phyloP scores from a whole-genome alignment of 2,797 vertebrate genomes.

The Fistularia commersonii region DNA sequence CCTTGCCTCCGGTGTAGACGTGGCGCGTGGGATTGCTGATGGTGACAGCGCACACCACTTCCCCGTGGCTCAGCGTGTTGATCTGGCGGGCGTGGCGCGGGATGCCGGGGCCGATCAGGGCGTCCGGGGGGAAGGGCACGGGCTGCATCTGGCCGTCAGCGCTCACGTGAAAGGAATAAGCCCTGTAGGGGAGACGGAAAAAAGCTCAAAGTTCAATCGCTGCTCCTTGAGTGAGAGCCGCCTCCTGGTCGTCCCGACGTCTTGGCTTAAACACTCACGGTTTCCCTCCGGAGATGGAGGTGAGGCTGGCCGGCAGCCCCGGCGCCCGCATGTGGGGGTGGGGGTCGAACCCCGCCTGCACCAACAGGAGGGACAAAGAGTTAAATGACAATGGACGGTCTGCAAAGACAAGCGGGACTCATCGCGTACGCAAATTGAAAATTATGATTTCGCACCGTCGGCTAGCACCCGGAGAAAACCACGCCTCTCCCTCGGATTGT shows the following conservation, averaged over 20 bases:
- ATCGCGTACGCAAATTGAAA: conserved; percentile 44
- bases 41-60: conserved; percentile 90
- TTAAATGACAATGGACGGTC: conserved; percentile 29
- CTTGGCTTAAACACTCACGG: conserved; percentile 80
- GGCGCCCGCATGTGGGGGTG: conserved; percentile 91
- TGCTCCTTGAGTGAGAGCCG: too few species aligned
- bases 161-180: too few species aligned
- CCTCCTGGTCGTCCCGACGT: too few species aligned
- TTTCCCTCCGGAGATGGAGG: conserved; percentile 92
- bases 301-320: conserved; percentile 86
- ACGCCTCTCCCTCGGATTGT: conserved; percentile 19
- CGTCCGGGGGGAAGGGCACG: too few species aligned
- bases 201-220: too few species aligned
- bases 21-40: too few species aligned
- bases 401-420: conserved; percentile 32
- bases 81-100: conserved; percentile 83
- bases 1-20: too few species aligned
- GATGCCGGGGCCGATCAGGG: conserved; percentile 81
- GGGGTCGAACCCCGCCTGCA: conserved; percentile 90
- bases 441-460: conserved; percentile 29
- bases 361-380: conserved; percentile 8
- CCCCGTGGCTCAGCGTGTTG: conserved; percentile 82
- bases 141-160: too few species aligned
- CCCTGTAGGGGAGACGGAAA: too few species aligned
- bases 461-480: conserved; percentile 27